Evolutionary conservation across 2,113 vertebrate genomes (phyloP), one percentile per base, ranked within the genome.

Genomic region (Leptosomus discolor): DNA sequence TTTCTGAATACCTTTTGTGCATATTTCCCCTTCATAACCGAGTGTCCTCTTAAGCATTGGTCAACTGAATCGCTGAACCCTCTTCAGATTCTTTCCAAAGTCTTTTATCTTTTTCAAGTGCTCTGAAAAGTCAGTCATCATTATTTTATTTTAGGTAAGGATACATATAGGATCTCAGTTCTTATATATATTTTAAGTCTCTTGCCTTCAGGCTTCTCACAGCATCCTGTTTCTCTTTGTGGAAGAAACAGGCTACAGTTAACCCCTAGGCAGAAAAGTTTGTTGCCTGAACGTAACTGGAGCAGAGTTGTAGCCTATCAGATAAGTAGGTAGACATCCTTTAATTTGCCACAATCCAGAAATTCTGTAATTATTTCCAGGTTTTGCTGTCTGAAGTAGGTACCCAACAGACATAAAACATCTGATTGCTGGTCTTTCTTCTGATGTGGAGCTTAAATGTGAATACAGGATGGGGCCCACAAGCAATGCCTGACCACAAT

Each of bases 381-480:
- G 41, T 79, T 92, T 79, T 2, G 0, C 54, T 61, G 39, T 45
- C 12, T 67, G 82, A 67, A 71, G n/a, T 9, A 29, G 34, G 8
- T 57, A 21, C 43, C 43, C 43, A 20, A 20, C 32, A 64, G 43
- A 51, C 57, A 34, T 19, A 36, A 78, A 9, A 12, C 8, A 18
- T n/a, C 61, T 46, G 15, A 11, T 46, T 17, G 29, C 54, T 69
- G 23, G 5, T n/a, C n/a, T n/a, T n/a, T 57, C 43, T 34, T 57
- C 41, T 57, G 50, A 29, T 43, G 50, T 9, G 15, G 64, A 71
- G 32, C 73, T 50, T 50, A 78, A 57, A 43, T 4, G 27, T 13
- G 32, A 34, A 12, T n/a, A 4, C 26, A 5, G 30, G 1, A 0
- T 41, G 11, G n/a, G 27, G 32, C 41, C 30, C 39, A 10, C 0